Evolutionary conservation across 2,888 invertebrate genomes (phyloP).

Genomic region (Chouioia cunea): DNA sequence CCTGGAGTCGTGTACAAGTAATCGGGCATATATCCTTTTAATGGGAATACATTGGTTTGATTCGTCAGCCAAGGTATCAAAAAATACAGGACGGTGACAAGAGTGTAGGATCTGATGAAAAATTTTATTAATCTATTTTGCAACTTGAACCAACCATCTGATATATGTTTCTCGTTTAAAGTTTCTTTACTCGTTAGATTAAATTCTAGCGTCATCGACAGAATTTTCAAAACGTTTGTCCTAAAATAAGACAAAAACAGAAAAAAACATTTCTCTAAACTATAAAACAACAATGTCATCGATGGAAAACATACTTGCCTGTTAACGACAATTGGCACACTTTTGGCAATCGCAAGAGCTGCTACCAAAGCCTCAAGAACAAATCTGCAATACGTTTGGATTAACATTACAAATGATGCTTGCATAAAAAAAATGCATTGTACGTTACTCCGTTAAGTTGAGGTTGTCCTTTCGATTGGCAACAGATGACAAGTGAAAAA

Average conservation of each 20-base stretch:
- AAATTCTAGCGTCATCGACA: neutral
- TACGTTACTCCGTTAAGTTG: neutral
- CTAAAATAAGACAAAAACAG: too few species aligned
- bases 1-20: neutral
- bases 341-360: neutral
- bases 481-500: conserved; percentile 10
- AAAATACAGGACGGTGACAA: neutral
- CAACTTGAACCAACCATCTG: neutral
- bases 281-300: too few species aligned
- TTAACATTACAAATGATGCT: neutral
- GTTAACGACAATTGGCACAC: neutral
- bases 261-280: too few species aligned
- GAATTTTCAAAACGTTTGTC: neutral
- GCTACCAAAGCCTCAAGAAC: neutral
- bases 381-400: neutral
- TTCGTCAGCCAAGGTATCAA: neutral
- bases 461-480: too few species aligned
- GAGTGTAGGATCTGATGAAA: neutral
- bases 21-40: neutral
- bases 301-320: too few species aligned
- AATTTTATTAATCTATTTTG: conserved; percentile 4
- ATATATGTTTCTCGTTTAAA: neutral
- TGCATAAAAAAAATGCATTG: neutral
- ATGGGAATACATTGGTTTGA: neutral
- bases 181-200: neutral